Evolutionary conservation across 2,888 invertebrate genomes (phyloP).

Genomic region (Plemyria rubiginata): DNA sequence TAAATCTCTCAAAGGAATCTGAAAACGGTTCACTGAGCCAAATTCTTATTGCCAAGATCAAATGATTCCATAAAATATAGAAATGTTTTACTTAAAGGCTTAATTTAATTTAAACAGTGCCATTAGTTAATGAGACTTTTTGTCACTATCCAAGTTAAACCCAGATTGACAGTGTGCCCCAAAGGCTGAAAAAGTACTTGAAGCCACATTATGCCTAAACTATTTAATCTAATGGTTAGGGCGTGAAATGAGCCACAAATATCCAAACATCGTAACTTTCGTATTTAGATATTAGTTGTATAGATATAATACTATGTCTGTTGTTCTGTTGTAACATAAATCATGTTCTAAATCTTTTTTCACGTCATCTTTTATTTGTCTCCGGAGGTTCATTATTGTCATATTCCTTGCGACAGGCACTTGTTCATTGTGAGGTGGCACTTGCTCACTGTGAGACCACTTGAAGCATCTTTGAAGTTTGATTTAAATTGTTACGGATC

Average conservation of each 20-base stretch:
- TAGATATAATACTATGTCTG: too few relatives aligned
- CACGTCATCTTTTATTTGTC: background rate
- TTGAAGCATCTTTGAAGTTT: conserved; percentile 42
- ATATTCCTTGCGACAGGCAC: conserved; percentile 38
- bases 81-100: conserved; percentile 25
- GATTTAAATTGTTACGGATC: conserved; percentile 33
- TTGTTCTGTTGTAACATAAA: too few relatives aligned
- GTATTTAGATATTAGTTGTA: too few relatives aligned
- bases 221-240: too few relatives aligned
- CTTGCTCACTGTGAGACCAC: conserved; percentile 30
- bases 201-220: too few relatives aligned
- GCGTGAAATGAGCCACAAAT: too few relatives aligned
- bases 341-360: background rate
- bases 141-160: background rate
- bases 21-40: conserved; percentile 31
- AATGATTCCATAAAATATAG: conserved; percentile 22
- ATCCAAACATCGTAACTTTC: too few relatives aligned
- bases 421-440: conserved; percentile 34
- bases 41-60: conserved; percentile 30
- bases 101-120: conserved; percentile 20
- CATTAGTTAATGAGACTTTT: conserved; percentile 4
- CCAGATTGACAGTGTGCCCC: too few relatives aligned
- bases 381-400: conserved; percentile 45
- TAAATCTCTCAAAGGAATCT: conserved; percentile 33
- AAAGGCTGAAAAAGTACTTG: too few relatives aligned